Conservation (phyloP, 2,888 invertebrate genomes). For the Callyntrura sp. region DNA sequence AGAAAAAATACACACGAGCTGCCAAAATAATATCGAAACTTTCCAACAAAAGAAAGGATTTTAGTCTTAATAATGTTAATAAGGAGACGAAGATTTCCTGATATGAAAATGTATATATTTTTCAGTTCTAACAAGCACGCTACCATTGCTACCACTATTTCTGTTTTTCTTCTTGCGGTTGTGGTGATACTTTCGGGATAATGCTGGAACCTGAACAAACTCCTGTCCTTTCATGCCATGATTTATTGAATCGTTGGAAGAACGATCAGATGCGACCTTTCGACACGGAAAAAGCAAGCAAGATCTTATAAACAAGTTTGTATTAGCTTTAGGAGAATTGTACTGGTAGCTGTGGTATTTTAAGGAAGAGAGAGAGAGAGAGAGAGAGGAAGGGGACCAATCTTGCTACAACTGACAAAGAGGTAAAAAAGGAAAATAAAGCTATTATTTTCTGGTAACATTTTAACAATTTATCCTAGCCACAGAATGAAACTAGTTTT, state of each 20-base stretch:
- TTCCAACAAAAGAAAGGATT: background rate
- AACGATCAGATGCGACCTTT: slow-evolving; percentile 83
- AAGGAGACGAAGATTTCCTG: slow-evolving; percentile 14
- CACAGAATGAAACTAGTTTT: slow-evolving; percentile 23
- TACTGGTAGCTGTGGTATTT: background rate
- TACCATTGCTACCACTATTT: slow-evolving; percentile 10
- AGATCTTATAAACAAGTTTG: slow-evolving; percentile 68
- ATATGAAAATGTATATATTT: slow-evolving; percentile 7
- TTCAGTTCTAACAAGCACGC: slow-evolving; percentile 6
- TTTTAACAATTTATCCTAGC: slow-evolving; percentile 67
- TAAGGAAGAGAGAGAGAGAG: background rate
- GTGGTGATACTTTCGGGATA: slow-evolving; percentile 34
- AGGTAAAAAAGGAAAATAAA: slow-evolving; percentile 15
- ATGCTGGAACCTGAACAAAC: slow-evolving; percentile 42
- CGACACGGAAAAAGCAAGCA: slow-evolving; percentile 59
- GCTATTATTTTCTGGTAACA: slow-evolving; percentile 48
- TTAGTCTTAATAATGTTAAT: slow-evolving; percentile 7
- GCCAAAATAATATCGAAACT: background rate
- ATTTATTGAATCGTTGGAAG: slow-evolving; percentile 82
- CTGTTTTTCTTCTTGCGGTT: background rate
- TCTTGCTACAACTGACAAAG: background rate
- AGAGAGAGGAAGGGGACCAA: background rate
- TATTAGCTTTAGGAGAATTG: slow-evolving; percentile 13
- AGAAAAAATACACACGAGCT: background rate
- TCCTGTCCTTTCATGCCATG: slow-evolving; percentile 78